Base-by-base conservation (phyloP, 1,140 invertebrate genomes). In the Lepidostoma basale region DNA sequence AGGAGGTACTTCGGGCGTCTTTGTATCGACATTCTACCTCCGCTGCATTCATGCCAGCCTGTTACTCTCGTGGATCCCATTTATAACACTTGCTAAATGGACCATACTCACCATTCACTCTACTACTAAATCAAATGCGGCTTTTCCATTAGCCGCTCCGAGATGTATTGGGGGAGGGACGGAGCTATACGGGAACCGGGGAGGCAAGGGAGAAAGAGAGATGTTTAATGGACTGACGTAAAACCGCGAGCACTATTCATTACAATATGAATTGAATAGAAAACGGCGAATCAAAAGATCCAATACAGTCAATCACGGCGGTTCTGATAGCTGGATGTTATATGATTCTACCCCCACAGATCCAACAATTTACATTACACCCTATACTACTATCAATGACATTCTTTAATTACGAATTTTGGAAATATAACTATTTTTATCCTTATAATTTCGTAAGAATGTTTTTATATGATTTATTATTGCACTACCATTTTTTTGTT, bases 31-130 rank as follows among this genome's bases (percentile, higher is more conserved):
- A 42, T 56, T 58, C 12, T 67, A 60, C 52, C 56, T 62, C 28
- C 36, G 60, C 60, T 69, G 67, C 67, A 69, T 69, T 69, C 59
- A 69, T 47, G 58, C 39, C 39, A 63, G 67, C 65, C 69, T 72
- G 60, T 59, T 64, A 69, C 69, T 72, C 65, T 70, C 62, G 62
- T 59, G 62, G 58, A 67, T 68, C 66, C 67, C 70, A 72, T 72
- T 72, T 72, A 68, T 72, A 72, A 72, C 70, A 66, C 54, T 68
- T 68, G 66, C 66, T 66, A 72, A 72, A 72, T 72, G 70, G 70
- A 72, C 62, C 70, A 72, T 72, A 72, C 64, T 72, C 66, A 63
- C 70, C 70, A 68, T 72, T 72, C 70, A 72, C 63, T 68, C 62
- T 52, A 45, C 33, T 42, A 68, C 67, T 72, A 72, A 68, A 72